Base-by-base conservation (phyloP, 2,113 vertebrate genomes). In the Enhydra lutris region DNA sequence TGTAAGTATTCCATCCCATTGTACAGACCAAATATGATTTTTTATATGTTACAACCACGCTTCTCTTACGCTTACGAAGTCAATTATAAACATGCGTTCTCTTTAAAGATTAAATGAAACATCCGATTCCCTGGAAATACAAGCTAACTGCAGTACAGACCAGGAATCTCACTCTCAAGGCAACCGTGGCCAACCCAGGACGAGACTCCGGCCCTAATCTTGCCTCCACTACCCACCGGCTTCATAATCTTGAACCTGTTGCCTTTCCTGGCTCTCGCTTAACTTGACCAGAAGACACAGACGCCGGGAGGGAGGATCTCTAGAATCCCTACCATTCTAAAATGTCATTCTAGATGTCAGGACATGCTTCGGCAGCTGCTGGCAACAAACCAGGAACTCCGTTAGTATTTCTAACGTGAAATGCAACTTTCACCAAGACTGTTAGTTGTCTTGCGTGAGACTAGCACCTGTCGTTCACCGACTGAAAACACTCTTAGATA, bases 211-310 rank as follows among this genome's bases (percentile, higher is more conserved):
- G 67, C 21, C 55, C 31, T 4, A 36, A 24, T 6, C 52, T n/a
- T 3, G 8, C 12, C 59, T 45, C 8, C 0, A 3, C 23, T 3
- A 29, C 81, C 23, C 23, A 5, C 14, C 7, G 20, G 61, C 21
- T 52, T 21, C 11, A 13, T 0, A 4, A 7, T 15, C 9, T 0
- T 31, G 36, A n/a, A 4, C 20, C 29, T 3, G 15, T 0, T 31
- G 45, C 47, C 31, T 21, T 34, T 26, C 89, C 82, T 17, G 55
- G 23, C 34, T 13, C 65, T 34, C 23, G 8, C 47, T 20, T 7
- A 29, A 3, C 24, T 6, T 17, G 59, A 31, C 63, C 4, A 31
- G 8, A 26, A 36, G 29, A 26, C 0, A 13, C 26, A 73, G 52
- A n/a, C n/a, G 42, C 4, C 5, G 45, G 24, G 55, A 34, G 9